Evolutionary conservation across 92 coral and sea anemone genomes (phyloP).

Genomic region (Virgularia gustaviana): DNA sequence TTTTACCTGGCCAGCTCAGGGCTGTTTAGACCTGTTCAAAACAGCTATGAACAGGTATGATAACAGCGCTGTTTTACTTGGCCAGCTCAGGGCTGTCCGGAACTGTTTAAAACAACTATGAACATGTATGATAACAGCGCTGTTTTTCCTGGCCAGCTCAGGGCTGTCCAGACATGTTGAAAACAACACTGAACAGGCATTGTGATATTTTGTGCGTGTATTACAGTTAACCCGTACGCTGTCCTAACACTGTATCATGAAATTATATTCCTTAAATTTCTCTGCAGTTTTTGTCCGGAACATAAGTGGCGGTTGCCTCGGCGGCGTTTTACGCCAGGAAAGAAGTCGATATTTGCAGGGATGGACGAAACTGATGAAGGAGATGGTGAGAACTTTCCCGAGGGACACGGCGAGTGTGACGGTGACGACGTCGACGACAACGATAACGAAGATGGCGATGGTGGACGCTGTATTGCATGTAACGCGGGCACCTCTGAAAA

Average conservation of each 20-base stretch:
- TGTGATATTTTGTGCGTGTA: no score
- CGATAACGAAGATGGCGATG: conserved; percentile 7
- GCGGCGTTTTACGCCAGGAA: conserved; percentile 64
- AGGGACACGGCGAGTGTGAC: not conserved
- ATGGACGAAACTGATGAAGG: conserved; percentile 57
- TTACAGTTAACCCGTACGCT: no score
- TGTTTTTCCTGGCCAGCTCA: no score
- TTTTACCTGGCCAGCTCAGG: not conserved
- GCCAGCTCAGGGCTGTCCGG: no score
- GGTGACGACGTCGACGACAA: conserved; percentile 12
- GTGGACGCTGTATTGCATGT: not conserved
- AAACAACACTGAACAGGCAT: no score
- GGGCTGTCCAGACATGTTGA: no score
- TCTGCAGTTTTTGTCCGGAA: conserved; percentile 62
- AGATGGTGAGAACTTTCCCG: conserved; percentile 28
- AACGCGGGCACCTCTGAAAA: not conserved
- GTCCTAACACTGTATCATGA: not conserved
- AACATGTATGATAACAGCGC: no score
- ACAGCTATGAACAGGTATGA: no score
- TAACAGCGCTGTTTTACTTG: no score
- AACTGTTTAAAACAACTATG: no score
- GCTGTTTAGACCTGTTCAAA: no score
- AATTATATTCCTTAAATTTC: not conserved
- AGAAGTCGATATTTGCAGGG: conserved; percentile 78
- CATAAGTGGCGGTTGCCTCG: conserved; percentile 69